Base-by-base conservation (phyloP, 2,113 vertebrate genomes). In the Parus major region DNA sequence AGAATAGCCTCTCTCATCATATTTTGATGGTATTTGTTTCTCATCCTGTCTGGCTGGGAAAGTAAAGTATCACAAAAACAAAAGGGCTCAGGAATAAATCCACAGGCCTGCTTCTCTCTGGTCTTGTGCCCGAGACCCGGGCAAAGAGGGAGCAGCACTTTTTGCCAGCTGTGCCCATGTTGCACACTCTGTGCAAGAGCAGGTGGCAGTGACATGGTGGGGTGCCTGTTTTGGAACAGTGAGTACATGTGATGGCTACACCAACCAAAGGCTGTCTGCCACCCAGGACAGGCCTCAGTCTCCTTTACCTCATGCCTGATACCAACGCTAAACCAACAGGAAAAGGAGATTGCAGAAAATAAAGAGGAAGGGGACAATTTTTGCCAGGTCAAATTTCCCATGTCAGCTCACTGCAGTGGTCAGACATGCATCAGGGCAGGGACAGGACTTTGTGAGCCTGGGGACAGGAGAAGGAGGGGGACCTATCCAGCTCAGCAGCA, bases 31-130 rank as follows among this genome's bases (percentile, higher is more conserved):
- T 87, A 72, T 86, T 95, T 95, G 84, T 95, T 96, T 96, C 95
- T 89, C 94, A 96, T 96, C 96, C 96, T 95, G 94, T 91, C 93
- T 92, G 73, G 66, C 89, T 93, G 84, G 94, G 95, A 95, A 95
- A 82, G 39, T 65, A 76, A 89, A 91, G 73, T 33, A 93, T 88
- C 81, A 57, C 64, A 80, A 92, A 93, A 89, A 89, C 84, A 93
- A 95, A 96, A 91, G 73, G 61, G 57, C n/a, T 79, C 7, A 1
- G 83, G 89, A 95, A 95, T 82, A 93, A 96, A 95, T 94, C 39
- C 50, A 25, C 39, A 77, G 81, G 59, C 46, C 61, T 68, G 8
- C 41, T 82, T 63, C 77, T 57, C 53, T 66, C 71, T 63, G 64
- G 71, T 66, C 56, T 69, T 52, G 57, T 55, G 69, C 77, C 69